These are phyloP conservation scores for Polymixis flavicincta DNA, from an alignment of 2,888 invertebrate genomes.

Conservation along the genomic window DNA sequence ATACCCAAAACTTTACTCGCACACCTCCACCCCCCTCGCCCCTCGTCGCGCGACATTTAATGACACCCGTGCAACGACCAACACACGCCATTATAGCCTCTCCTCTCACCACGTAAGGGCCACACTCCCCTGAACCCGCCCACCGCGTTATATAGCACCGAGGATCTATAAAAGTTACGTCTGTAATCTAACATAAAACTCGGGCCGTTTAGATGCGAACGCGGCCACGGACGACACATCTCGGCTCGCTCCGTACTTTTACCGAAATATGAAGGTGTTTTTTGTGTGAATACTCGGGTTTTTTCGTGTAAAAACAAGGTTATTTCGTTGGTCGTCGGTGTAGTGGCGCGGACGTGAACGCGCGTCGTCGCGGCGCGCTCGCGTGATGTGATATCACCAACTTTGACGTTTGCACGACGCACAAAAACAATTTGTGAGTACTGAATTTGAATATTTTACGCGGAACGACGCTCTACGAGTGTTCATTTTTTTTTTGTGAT, in stretches of 20 bases:
- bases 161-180: constrained; percentile 91
- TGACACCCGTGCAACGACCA: constrained; percentile 89
- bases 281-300: constrained; percentile 86
- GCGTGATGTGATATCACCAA: constrained; percentile 78
- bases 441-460: constrained; percentile 79
- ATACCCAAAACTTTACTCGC: constrained; percentile 91
- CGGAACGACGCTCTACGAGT: constrained; percentile 60
- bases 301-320: constrained; percentile 83
- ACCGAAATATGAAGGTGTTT: constrained; percentile 88
- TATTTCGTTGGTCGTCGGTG: constrained; percentile 78
- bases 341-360: constrained; percentile 79
- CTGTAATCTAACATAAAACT: constrained; percentile 91
- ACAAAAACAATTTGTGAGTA: constrained; percentile 84
- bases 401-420: constrained; percentile 81
- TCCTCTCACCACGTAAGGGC: constrained; percentile 80
- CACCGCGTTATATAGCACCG: constrained; percentile 91
- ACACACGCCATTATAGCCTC: constrained; percentile 82
- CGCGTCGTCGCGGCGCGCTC: constrained; percentile 78
- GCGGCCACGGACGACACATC: constrained; percentile 91
- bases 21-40: constrained; percentile 88
- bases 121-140: constrained; percentile 84
- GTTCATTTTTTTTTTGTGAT: constrained; percentile 59
- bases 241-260: constrained; percentile 90
- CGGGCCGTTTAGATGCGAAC: constrained; percentile 91
- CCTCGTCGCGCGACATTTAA: constrained; percentile 90